Evolutionary conservation across 2,888 invertebrate species (phyloP).

Genomic region (Drosophila greeni): DNA sequence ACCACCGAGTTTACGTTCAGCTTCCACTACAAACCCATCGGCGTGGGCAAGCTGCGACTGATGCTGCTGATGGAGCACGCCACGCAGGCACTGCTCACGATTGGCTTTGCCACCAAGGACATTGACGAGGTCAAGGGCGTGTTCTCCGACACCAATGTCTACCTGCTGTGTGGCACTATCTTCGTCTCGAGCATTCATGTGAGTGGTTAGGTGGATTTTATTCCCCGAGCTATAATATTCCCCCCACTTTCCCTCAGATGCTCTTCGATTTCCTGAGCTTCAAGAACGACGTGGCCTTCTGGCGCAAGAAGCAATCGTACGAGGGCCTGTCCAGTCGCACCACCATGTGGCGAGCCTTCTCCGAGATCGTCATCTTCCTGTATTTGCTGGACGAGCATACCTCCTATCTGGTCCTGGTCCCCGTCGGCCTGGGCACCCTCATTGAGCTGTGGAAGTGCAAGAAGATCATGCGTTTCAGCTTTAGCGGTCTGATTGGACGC

Average conservation of each 20-base stretch:
- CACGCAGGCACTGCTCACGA: constrained; percentile 83
- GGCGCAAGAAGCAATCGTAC: constrained; percentile 91
- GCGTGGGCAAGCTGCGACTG: constrained; percentile 88
- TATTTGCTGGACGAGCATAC: constrained; percentile 95
- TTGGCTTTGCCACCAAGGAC: constrained; percentile 91
- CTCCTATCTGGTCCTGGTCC: constrained; percentile 91
- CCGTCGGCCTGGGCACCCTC: constrained; percentile 90
- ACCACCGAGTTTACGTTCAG: constrained; percentile 83
- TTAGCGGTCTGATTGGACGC: constrained; percentile 69
- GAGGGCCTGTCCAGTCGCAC: constrained; percentile 93
- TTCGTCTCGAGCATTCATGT: constrained; percentile 95
- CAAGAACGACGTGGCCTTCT: constrained; percentile 98
- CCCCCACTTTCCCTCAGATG: constrained; percentile 81
- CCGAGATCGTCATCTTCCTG: constrained; percentile 93
- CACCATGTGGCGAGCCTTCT: constrained; percentile 95
- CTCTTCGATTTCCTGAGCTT: constrained; percentile 98
- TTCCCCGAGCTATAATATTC: not conserved
- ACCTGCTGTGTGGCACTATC: constrained; percentile 92
- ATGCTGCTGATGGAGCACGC: constrained; percentile 88
- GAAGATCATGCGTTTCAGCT: constrained; percentile 89
- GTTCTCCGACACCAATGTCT: constrained; percentile 96
- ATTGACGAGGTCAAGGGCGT: constrained; percentile 97
- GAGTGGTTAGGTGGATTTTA: constrained; percentile 78
- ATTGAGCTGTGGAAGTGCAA: constrained; percentile 99
- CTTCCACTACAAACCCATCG: constrained; percentile 86